Evolutionary conservation across 2,888 invertebrate genomes (phyloP), one percentile per base, ranked within the genome.

Genomic region (Phaonia tiefii): DNA sequence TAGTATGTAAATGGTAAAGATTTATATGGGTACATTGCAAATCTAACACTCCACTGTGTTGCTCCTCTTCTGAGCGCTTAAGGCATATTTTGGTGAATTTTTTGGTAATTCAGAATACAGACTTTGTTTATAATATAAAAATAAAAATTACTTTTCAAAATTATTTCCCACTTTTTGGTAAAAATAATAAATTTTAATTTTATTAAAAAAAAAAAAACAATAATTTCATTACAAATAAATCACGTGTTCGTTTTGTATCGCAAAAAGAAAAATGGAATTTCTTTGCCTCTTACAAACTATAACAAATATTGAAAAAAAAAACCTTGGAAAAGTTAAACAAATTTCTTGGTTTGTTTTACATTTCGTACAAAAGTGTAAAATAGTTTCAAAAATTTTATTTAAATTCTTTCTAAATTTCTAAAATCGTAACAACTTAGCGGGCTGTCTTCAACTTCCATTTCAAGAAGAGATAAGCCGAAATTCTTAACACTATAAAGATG

Each of bases 371-470:
- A 46, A 70, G 54, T 56, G 22, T 46, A 39, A 46, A 73, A 71
- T 39, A 15, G 22, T 63, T 31, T 5, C 17, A 63, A 63, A 69
- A 49, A 22, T 25, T 39, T 63, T 37, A 5, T 39, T 39, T 63
- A 72, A 69, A 49, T 74, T 76, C 42, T 42, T n/a, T 60, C 22
- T 65, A 71, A 75, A 69, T 25, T 66, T 37, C 20, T 44, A 49
- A 25, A 13, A 17, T 11, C 54, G 17, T 11, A n/a, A 22, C 54
- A 25, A 22, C 20, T 92, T 95, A 96, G 92, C 95, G 94, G 75
- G 95, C 94, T 79, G 95, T 93, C 89, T 95, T 95, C 76, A 97
- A 93, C 88, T 97, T 97, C 96, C 96, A 97, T 84, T 96, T 94
- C 51, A 97, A 92, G 92, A 97, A 97, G 75, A 97, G 91, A 92